Conservation (phyloP, 2,797 vertebrate genomes). For the Tapera naevia region DNA sequence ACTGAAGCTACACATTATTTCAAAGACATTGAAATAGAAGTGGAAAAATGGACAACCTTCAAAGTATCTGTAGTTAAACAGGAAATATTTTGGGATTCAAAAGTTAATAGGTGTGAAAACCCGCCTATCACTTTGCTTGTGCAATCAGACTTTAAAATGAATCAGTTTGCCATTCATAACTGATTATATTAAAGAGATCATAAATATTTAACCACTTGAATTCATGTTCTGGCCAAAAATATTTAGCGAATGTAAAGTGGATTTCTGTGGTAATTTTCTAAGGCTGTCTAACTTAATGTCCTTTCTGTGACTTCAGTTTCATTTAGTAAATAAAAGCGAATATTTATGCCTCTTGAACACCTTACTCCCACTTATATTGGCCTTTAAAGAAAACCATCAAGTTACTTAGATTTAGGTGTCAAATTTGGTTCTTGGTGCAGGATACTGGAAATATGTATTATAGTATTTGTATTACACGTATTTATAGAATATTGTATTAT, state of each 20-base stretch:
- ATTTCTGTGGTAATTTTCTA: background rate
- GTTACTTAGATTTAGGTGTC: background rate
- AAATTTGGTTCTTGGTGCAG: background rate
- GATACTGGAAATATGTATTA: background rate
- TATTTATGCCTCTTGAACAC: background rate
- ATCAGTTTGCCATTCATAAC: background rate
- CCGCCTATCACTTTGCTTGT: background rate
- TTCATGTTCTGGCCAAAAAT: background rate
- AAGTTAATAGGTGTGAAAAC: background rate
- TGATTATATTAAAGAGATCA: background rate
- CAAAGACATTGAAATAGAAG: background rate
- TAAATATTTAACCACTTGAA: background rate
- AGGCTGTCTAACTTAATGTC: background rate
- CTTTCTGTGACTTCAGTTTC: background rate
- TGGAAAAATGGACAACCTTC: too few relatives aligned
- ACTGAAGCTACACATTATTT: background rate
- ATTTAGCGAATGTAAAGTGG: background rate
- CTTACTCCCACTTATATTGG: background rate
- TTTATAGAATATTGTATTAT: too few relatives aligned
- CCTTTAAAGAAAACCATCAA: background rate
- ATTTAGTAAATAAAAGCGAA: background rate
- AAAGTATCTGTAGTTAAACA: background rate
- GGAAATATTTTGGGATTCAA: background rate
- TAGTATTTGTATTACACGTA: too few relatives aligned
- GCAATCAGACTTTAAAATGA: background rate